Conservation (phyloP, 2,797 vertebrate genomes). For the Neosalanx taihuensis region DNA sequence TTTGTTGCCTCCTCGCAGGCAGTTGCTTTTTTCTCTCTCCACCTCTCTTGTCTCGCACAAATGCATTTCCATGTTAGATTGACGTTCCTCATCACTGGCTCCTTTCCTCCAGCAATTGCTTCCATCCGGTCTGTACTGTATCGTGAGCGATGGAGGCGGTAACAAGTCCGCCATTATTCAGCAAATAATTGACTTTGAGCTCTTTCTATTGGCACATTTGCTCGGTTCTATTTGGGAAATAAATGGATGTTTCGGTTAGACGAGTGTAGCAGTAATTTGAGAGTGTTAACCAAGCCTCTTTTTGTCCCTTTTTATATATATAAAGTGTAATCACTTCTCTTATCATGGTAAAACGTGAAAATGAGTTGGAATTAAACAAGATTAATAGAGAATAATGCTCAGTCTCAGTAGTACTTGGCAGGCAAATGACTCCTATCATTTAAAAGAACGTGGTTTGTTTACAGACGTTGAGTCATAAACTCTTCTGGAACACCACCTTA, state of each 20-base stretch:
- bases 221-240: slow-evolving; percentile 22
- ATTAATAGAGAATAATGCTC: too few relatives aligned
- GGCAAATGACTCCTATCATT: too few relatives aligned
- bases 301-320: not conserved
- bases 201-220: slow-evolving; percentile 22
- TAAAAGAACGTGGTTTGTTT: too few relatives aligned
- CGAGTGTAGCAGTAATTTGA: slow-evolving; percentile 14
- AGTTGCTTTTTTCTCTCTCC: slow-evolving; percentile 18
- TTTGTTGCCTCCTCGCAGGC: slow-evolving; percentile 23
- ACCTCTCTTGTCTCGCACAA: slow-evolving; percentile 15
- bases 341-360: not conserved
- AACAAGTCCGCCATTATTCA: slow-evolving; percentile 19
- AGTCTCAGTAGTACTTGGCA: too few relatives aligned
- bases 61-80: slow-evolving; percentile 30
- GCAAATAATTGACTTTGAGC: slow-evolving; percentile 28
- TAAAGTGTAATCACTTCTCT: not conserved
- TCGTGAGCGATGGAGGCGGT: slow-evolving; percentile 25
- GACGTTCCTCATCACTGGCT: slow-evolving; percentile 35
- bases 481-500: too few relatives aligned
- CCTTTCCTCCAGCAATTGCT: slow-evolving; percentile 35
- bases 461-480: too few relatives aligned
- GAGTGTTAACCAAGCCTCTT: slow-evolving; percentile 2
- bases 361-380: too few relatives aligned
- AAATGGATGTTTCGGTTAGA: slow-evolving; percentile 22
- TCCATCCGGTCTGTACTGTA: slow-evolving; percentile 28